Evolutionary conservation across 1,140 invertebrate genomes (phyloP), one percentile per base, ranked within the genome.

Genomic region (Nasonia giraulti): DNA sequence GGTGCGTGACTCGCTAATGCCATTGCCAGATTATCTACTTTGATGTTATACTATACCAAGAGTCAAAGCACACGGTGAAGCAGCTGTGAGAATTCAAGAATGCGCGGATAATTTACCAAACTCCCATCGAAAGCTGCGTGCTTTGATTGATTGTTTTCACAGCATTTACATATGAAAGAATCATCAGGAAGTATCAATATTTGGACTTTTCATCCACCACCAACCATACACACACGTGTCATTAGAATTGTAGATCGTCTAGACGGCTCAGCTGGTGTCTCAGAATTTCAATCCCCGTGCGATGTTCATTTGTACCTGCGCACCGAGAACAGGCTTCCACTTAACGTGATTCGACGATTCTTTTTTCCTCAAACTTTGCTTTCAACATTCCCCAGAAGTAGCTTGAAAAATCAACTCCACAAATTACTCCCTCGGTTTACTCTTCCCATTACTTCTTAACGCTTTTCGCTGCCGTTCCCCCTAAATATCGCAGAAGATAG

Each of bases 231-330:
- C 17, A 7, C 50, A 77, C 14, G 40, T 17, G 75, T 82, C 81
- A 78, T 78, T 78, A 71, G 62, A 83, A 71, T 78, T 50, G n/a
- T 71, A 78, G 12, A 78, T 83, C 74, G 69, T 78, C 69, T 76
- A 66, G 50, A 76, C 33, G 66, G 1, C 55, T 14, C 23, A 33
- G 69, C 27, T 47, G 87, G 44, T 78, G 10, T 55, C 78, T 33
- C n/a, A 23, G 27, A 47, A 71, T 71, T 83, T 23, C 31, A 10
- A 83, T 50, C 23, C 66, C n/a, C 66, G 20, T 75, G n/a, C 69
- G 68, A 47, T 76, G 33, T 68, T 69, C 33, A 4, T 68, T 47
- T 44, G 69, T 75, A 44, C 23, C 69, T 37, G 33, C 33, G 5
- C 55, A 68, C 50, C 33, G 23, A 68, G 33, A 83, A 77, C 1